A percentile compares a stretch with the other conserved stretches of the same genome.
Conservation (phyloP, 2,888 invertebrate species). For the Ennomos fuscantarius region DNA sequence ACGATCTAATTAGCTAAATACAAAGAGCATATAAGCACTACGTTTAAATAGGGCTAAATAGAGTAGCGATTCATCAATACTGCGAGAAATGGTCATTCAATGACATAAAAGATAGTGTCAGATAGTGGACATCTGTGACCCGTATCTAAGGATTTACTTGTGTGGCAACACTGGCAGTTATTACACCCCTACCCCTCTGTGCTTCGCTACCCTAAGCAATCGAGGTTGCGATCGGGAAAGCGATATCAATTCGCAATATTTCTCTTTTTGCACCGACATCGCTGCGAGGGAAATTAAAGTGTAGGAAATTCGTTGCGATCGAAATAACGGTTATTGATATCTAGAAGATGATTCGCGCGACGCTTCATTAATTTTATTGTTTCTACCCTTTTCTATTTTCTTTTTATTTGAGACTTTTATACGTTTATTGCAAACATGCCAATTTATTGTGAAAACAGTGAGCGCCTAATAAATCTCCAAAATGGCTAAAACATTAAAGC, state of each 20-base stretch:
- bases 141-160: constrained; percentile 54
- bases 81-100: constrained; percentile 27
- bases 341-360: constrained; percentile 21
- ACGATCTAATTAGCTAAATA: constrained; percentile 6
- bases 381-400: constrained; percentile 3
- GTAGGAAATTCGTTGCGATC: constrained; percentile 39
- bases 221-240: constrained; percentile 61
- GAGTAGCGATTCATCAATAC: constrained; percentile 18
- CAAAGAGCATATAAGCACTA: too few relatives aligned
- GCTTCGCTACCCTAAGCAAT: constrained; percentile 38
- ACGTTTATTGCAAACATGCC: background rate
- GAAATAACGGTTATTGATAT: constrained; percentile 45
- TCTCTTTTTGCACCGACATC: constrained; percentile 52
- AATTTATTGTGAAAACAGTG: background rate
- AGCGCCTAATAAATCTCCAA: constrained; percentile 5
- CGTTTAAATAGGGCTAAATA: too few relatives aligned
- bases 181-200: constrained; percentile 46
- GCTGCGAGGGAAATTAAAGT: constrained; percentile 61
- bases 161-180: constrained; percentile 54
- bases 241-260: constrained; percentile 68
- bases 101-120: constrained; percentile 33
- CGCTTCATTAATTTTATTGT: constrained; percentile 23
- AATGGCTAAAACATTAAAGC: constrained; percentile 54
- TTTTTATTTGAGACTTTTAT: background rate
- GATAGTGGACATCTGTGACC: constrained; percentile 29